phyloP scores from a whole-genome alignment of 1,140 invertebrate genomes.

The Drosophila pectinifera region DNA sequence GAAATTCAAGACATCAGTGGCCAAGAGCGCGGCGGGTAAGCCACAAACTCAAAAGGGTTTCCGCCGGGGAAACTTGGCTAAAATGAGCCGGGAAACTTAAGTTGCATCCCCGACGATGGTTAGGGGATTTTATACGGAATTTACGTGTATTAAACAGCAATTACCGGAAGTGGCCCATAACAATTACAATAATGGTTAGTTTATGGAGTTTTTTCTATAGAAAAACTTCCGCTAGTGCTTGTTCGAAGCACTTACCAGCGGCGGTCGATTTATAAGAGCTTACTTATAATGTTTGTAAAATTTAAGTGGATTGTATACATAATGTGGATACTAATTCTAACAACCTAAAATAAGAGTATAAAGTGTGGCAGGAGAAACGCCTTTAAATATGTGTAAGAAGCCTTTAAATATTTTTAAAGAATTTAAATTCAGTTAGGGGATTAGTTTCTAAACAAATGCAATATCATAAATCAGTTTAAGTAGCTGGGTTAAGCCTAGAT shows the following conservation, averaged over 20 bases:
- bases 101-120: neutral
- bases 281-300: neutral
- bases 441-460: neutral
- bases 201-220: neutral
- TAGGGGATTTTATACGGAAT: constrained; percentile 10
- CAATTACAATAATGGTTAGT: constrained; percentile 15
- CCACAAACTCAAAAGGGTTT: constrained; percentile 31
- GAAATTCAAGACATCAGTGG: constrained; percentile 61
- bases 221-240: neutral
- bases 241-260: neutral
- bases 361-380: no score
- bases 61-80: constrained; percentile 5
- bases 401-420: neutral
- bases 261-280: no score
- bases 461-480: neutral
- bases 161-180: constrained; percentile 26
- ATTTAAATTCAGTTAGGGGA: neutral
- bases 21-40: constrained; percentile 11
- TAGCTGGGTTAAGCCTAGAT: neutral
- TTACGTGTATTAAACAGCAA: constrained; percentile 19
- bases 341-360: no score
- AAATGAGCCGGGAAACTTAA: constrained; percentile 32
- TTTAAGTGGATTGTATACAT: no score
- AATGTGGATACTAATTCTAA: no score
- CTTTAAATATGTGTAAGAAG: no score